Evolutionary conservation across 2,797 vertebrate species (phyloP), one percentile per base, ranked within the genome.

Genomic region (Neopelma chrysocephalum): DNA sequence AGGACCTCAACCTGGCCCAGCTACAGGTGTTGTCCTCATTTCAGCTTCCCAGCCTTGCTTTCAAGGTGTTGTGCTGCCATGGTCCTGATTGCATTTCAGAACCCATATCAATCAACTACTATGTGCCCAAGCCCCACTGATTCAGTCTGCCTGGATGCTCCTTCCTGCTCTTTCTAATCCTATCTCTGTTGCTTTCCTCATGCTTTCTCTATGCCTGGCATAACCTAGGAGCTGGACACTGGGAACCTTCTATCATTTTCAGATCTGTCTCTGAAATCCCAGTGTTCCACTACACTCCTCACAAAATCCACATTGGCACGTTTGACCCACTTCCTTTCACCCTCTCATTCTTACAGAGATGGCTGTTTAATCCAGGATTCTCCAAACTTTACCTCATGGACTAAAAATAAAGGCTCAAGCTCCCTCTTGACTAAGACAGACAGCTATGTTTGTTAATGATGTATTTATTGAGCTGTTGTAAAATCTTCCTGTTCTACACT

Each of bases 231-330:
- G 22, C 19, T 64, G 32, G 20, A 38, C 26, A 12, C 26, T 23
- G n/a, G 13, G 32, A 82, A 34, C 29, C 8, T 25, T 45, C 36
- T 22, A 22, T 12, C 0, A 2, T 83, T 82, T 91, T 81, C 45
- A 73, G 26, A 47, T 65, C 36, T 58, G 9, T 72, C 8, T 86
- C 58, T 90, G 76, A 87, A 90, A 54, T 29, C 1, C 20, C 31
- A 7, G 9, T 64, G 38, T 64, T 77, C 16, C 15, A 32, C 13
- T 61, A 36, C 9, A 9, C 29, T 87, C 5, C 26, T n/a, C 57
- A 60, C 20, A 66, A 45, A 43, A 6, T 27, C 21, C 5, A 2
- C 26, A 12, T 3, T 7, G 8, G 25, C 0, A 0, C 6, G 1
- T 56, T 48, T 7, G 3, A 56, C 38, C 32, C 32, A 9, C 76